Evolutionary conservation across 2,113 vertebrate species (phyloP), one percentile per base, ranked within the genome.

Genomic region (Cyphomyrus discorhynchus): DNA sequence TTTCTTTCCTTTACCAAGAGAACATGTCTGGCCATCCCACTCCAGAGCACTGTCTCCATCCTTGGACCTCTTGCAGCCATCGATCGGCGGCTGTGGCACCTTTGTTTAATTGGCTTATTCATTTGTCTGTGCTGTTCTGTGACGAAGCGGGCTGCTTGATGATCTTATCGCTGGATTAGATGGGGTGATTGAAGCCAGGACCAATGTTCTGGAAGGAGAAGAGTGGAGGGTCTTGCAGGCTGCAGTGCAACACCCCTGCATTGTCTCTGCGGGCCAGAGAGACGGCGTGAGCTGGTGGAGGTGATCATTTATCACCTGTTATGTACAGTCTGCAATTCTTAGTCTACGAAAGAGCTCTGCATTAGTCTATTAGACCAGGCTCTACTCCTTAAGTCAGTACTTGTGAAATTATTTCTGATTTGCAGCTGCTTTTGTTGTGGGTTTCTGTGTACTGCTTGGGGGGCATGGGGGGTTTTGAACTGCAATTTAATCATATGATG

Each of bases 141-240:
- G 89, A 90, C 77, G 88, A 86, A 90, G 66, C 70, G 88, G 0
- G 77, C 90, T 86, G 87, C 80, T 88, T 49, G 10, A 3, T 15
- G 89, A 52, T 90, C 31, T 89, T 9, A 86, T 89, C 56, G 87
- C 90, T 50, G n/a, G 90, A 84, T 89, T 88, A 89, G 87, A 91
- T 85, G 88, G 70, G 47, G 90, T 85, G 90, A 89, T 3, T 88
- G 89, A 92, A 89, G 86, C 89, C 85, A 90, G 91, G 85, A 17
- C 88, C 85, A 90, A 94, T 93, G 92, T 93, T 89, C 66, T 88
- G 87, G 27, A 74, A 93, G 92, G 91, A 90, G 87, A 91, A 90
- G 89, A 92, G 91, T 88, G 86, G 88, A 89, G 89, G 80, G 90
- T 91, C 90, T 82, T 89, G 56, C 89, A 90, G 90, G 87, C 91